A percentile compares a stretch with the other conserved stretches of the same genome.
Evolutionary conservation across 2,113 vertebrate species (phyloP).

Genomic region (Lophura nycthemera): DNA sequence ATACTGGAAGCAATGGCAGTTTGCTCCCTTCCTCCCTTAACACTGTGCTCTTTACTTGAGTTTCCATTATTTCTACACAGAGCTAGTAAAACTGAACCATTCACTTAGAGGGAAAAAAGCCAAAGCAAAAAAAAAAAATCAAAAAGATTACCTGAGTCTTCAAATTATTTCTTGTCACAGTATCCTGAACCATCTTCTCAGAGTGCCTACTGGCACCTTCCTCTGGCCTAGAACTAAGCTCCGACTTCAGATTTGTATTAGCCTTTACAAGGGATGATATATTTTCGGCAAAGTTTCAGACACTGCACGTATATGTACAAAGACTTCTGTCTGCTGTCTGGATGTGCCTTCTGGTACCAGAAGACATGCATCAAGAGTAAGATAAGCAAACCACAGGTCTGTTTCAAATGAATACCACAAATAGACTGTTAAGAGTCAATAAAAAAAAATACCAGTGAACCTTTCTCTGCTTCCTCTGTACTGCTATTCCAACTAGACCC

Average conservation of each 20-base stretch:
- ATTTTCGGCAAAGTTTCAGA: not conserved
- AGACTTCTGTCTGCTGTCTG: not conserved
- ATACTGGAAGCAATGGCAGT: not conserved
- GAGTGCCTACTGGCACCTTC: not conserved
- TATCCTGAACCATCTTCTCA: not conserved
- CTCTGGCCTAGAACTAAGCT: not conserved
- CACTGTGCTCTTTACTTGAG: not conserved
- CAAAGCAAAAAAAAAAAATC: not conserved
- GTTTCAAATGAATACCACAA: not conserved
- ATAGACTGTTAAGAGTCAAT: not conserved
- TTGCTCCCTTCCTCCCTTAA: not conserved
- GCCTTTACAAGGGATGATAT: not conserved
- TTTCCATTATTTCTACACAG: not conserved
- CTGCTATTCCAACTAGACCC: not conserved
- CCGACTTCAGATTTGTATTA: not conserved
- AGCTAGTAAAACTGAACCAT: not conserved
- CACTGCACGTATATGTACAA: accelerated
- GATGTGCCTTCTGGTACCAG: not conserved
- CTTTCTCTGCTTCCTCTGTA: not conserved
- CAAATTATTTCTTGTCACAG: not conserved
- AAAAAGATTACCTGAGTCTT: not conserved
- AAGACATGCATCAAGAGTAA: not conserved
- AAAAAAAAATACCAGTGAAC: not conserved
- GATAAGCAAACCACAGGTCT: slow-evolving; percentile 21
- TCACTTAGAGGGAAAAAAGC: not conserved